These are phyloP conservation scores for Rapana venosa DNA, from an alignment of 2,888 invertebrate genomes.

Conservation along the genomic window DNA sequence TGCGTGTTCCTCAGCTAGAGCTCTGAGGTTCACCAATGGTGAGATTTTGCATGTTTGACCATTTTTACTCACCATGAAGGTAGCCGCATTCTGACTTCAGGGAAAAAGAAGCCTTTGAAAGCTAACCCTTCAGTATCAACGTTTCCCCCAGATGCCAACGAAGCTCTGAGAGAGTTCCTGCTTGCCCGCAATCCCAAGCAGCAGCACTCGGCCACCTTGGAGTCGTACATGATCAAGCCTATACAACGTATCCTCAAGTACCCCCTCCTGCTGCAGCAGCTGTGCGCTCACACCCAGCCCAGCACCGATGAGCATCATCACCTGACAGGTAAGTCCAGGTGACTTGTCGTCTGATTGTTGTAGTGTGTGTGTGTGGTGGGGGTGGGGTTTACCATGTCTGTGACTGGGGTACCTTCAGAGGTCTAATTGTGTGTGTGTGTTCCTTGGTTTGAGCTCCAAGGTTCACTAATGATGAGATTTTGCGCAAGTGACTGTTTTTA, in stretches of 20 bases:
- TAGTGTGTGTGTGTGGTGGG: neutral
- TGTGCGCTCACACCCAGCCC: conserved; percentile 94
- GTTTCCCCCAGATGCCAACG: conserved; percentile 88
- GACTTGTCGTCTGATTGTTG: neutral
- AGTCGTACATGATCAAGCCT: conserved; percentile 98
- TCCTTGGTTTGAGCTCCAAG: no score
- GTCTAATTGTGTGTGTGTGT: neutral
- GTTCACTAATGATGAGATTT: no score
- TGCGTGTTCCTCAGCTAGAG: no score
- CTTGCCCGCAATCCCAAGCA: conserved; percentile 95
- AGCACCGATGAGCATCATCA: conserved; percentile 96
- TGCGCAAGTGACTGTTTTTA: no score
- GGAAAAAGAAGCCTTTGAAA: no score
- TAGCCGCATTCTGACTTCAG: no score
- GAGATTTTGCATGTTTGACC: no score
- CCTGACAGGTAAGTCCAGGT: conserved; percentile 81
- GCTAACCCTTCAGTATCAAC: no score
- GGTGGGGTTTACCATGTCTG: neutral
- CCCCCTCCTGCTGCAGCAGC: conserved; percentile 94
- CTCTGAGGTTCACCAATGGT: no score
- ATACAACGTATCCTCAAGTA: conserved; percentile 99
- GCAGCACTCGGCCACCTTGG: conserved; percentile 89
- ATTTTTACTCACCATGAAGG: no score
- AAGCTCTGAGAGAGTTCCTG: conserved; percentile 96
- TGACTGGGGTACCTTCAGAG: neutral